A percentile compares a stretch with the other conserved stretches of the same genome.
These are phyloP conservation scores for Cistogaster globosa DNA, from an alignment of 2,888 invertebrate genomes.

Conservation along the genomic window DNA sequence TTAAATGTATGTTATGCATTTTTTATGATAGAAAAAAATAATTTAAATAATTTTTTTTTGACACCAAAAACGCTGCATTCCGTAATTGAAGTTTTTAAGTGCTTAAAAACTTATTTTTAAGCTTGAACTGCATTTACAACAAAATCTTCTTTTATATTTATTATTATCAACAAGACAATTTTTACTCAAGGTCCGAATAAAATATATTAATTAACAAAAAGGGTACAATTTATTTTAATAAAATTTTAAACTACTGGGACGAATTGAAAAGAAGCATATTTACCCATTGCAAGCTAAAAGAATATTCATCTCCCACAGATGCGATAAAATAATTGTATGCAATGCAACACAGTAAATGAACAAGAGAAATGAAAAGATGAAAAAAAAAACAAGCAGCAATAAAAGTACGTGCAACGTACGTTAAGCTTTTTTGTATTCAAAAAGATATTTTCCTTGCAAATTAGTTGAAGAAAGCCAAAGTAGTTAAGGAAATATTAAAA, in stretches of 20 bases:
- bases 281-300: not conserved
- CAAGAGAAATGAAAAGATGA: not conserved
- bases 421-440: not conserved
- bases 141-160: no score
- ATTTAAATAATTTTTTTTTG: no score
- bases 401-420: constrained; percentile 32
- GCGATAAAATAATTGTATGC: constrained; percentile 56
- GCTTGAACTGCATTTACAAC: no score
- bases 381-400: constrained; percentile 1
- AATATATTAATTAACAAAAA: no score
- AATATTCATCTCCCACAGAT: constrained; percentile 38
- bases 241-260: not conserved
- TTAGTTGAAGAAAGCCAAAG: constrained; percentile 38
- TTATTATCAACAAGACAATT: no score
- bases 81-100: no score
- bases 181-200: no score
- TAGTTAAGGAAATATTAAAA: constrained; percentile 21
- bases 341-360: constrained; percentile 18
- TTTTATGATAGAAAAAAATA: no score
- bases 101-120: no score
- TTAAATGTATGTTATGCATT: no score
- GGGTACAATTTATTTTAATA: not conserved
- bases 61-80: no score
- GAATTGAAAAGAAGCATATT: not conserved
- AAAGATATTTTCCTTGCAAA: constrained; percentile 31